Base-by-base conservation (phyloP, 2,888 invertebrate genomes). In the Stenodema calcarata region DNA sequence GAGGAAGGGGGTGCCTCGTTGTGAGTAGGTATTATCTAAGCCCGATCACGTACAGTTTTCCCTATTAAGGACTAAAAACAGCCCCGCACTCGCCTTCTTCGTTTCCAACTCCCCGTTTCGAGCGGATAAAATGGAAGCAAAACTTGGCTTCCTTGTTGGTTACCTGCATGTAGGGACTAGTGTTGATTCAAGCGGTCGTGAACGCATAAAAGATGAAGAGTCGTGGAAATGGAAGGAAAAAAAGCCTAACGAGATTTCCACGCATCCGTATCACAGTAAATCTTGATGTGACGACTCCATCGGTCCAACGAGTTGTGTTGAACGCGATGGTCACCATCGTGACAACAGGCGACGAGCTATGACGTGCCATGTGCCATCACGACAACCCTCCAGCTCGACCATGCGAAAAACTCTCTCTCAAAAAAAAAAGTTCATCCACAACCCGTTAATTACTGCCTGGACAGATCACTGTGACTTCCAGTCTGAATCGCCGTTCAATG, bases 41-140 rank as follows among this genome's bases (percentile, higher is more conserved):
- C 78, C 47, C 44, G 44, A 78, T 78, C 78, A 44, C 78, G 42
- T 42, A 27, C 78, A 44, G 78, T 44, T 78, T 78, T 12, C 44
- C 78, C 78, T 44, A 78, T 78, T 78, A 78, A 44, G 78, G 78
- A 78, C 44, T 78, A 78, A 78, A 78, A 78, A 73, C 35, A 73
- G 35, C 41, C 35, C 73, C 41, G 73, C 35, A 30, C 62, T 62
- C 41, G 73, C 73, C 73, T 73, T 73, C 14, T 35, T 35, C 0
- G 41, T 62, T 35, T 23, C 62, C 23, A 62, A 23, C 62, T 28
- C 75, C 12, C n/a, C 35, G n/a, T 35, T 35, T 75, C 35, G 18
- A 75, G 9, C 35, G 42, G n/a, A 41, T 75, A 75, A 75, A 75
- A 75, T 75, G 18, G 75, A 75, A 75, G 41, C 35, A 75, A 75